Conservation (phyloP, 2,888 invertebrate species). For the Lottia gigantea region DNA sequence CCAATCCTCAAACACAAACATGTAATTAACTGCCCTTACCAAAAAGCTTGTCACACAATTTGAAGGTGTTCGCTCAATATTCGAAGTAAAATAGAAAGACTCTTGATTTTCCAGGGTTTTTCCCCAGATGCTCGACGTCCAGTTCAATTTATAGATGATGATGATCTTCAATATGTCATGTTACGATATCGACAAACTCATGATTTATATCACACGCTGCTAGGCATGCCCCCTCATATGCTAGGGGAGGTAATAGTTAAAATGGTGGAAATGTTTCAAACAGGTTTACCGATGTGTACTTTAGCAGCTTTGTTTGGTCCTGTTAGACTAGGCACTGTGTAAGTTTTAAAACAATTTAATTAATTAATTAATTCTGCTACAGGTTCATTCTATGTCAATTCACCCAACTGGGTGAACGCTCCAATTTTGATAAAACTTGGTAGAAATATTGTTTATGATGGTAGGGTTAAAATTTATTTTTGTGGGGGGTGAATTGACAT, state of each 20-base stretch:
- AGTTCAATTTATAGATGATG: conserved; percentile 91
- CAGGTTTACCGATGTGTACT: conserved; percentile 94
- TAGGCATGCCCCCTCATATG: conserved; percentile 82
- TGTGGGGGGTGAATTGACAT: too few species aligned
- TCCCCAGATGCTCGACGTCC: conserved; percentile 90
- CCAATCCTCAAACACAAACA: too few species aligned
- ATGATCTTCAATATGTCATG: conserved; percentile 93
- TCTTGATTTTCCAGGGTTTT: conserved; percentile 75
- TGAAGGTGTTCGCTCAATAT: too few species aligned
- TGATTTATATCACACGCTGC: conserved; percentile 88
- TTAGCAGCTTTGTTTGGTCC: conserved; percentile 94
- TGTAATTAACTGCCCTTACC: too few species aligned
- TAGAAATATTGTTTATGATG: too few species aligned
- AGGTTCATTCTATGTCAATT: too few species aligned
- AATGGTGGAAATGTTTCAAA: conserved; percentile 97
- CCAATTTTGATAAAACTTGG: too few species aligned
- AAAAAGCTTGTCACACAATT: too few species aligned
- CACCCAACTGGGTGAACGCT: too few species aligned
- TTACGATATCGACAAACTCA: conserved; percentile 97
- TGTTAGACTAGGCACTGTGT: conserved; percentile 84
- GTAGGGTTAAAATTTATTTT: too few species aligned
- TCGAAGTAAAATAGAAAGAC: too few species aligned
- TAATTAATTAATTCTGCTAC: too few species aligned
- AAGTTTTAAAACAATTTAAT: conserved; percentile 46
- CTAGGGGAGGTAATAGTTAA: conserved; percentile 88